A percentile compares a stretch with the other conserved stretches of the same genome.
Conservation (phyloP, 1,140 invertebrate genomes). For the Melipona quadrifasciata region DNA sequence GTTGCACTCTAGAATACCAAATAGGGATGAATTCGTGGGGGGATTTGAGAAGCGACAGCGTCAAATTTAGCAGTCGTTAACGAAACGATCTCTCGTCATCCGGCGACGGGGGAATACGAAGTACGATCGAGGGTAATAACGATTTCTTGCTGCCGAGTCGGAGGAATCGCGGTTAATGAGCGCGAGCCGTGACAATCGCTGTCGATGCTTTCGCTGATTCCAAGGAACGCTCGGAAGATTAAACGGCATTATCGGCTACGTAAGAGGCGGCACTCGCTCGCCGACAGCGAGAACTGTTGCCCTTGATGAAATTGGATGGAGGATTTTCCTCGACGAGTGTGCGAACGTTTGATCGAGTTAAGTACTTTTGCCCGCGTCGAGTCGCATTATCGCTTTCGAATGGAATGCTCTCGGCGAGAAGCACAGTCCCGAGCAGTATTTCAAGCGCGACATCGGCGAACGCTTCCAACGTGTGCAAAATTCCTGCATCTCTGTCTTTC, state of each 20-base stretch:
- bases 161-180: conserved; percentile 6
- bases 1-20: background rate
- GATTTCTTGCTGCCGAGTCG: too few relatives aligned
- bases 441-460: background rate
- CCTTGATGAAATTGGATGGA: background rate
- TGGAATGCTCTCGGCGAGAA: background rate
- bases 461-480: conserved; percentile 57
- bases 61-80: conserved; percentile 13
- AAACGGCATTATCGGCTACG: background rate
- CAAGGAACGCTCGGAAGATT: background rate
- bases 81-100: background rate
- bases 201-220: background rate
- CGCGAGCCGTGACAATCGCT: background rate
- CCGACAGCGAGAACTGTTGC: background rate
- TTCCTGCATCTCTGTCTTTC: conserved; percentile 31
- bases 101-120: conserved; percentile 3
- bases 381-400: background rate
- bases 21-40: background rate
- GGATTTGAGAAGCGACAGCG: background rate
- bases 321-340: background rate
- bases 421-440: background rate
- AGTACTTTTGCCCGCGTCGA: background rate
- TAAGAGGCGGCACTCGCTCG: background rate
- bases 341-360: background rate
- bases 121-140: conserved; percentile 8